Conservation (phyloP, 2,888 invertebrate species). For the Limnephilus lunatus region DNA sequence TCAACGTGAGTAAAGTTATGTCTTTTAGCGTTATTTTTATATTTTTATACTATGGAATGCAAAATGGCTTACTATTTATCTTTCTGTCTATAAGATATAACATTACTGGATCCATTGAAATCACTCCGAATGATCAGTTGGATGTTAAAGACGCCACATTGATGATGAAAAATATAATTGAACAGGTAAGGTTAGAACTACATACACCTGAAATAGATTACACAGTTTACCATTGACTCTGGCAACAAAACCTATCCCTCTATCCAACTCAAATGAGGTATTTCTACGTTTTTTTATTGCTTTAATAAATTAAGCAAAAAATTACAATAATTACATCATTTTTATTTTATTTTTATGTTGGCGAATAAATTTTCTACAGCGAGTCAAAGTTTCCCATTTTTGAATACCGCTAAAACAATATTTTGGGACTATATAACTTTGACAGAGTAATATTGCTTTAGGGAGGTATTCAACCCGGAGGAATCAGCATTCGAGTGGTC, state of each 20-base stretch:
- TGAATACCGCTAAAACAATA: no score
- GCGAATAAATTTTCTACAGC: no score
- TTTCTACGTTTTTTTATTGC: no score
- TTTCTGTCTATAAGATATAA: slow-evolving; percentile 74
- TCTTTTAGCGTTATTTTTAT: neutral
- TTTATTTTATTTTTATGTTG: no score
- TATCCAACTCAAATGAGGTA: neutral
- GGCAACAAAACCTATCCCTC: neutral
- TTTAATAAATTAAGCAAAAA: no score
- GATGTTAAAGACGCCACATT: slow-evolving; percentile 76
- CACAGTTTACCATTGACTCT: no score
- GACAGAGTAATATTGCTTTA: slow-evolving; percentile 67
- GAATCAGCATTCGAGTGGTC: slow-evolving; percentile 78
- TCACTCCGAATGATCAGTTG: slow-evolving; percentile 77
- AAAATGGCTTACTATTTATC: neutral
- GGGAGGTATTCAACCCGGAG: slow-evolving; percentile 79
- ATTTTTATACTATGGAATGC: neutral
- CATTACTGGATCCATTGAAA: slow-evolving; percentile 78
- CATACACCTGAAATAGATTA: neutral
- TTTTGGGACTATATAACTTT: no score
- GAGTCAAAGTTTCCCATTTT: no score
- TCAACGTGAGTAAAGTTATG: slow-evolving; percentile 75
- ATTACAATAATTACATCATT: no score
- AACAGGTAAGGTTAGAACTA: slow-evolving; percentile 71
- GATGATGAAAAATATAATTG: slow-evolving; percentile 79